Conservation (phyloP, 2,797 vertebrate genomes). For the Clarias platycephalus region DNA sequence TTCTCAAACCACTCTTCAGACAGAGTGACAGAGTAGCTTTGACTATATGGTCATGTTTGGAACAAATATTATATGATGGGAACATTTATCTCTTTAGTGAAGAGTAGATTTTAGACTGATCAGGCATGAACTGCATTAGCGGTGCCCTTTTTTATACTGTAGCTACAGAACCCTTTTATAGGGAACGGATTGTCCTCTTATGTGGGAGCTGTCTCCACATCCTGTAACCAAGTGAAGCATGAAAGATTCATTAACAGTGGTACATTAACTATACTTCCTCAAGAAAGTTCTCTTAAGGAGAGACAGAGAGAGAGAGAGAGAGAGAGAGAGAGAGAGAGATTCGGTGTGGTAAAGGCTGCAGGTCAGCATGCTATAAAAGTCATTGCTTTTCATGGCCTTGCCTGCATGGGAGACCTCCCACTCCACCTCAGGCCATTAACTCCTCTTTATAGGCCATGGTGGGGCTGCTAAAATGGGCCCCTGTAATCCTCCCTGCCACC, state of each 20-base stretch:
- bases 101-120: not conserved
- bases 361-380: constrained; percentile 79
- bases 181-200: constrained; percentile 15
- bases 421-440: constrained; percentile 76
- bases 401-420: constrained; percentile 71
- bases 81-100: not conserved
- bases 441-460: constrained; percentile 71
- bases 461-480: constrained; percentile 66
- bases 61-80: not conserved
- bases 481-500: constrained; percentile 73
- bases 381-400: constrained; percentile 73
- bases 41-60: not conserved
- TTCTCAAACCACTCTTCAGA: no score
- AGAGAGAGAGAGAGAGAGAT: constrained; percentile 16
- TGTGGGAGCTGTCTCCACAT: constrained; percentile 28
- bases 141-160: constrained; percentile 25
- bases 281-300: constrained; percentile 58
- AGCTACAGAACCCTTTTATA: constrained; percentile 36
- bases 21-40: not conserved
- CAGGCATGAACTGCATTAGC: constrained; percentile 26
- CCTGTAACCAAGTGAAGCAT: constrained; percentile 60
- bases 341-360: constrained; percentile 52
- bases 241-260: constrained; percentile 72
- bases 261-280: constrained; percentile 78
- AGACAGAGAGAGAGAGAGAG: constrained; percentile 28